phyloP scores from a whole-genome alignment of 2,113 vertebrate species.

The Peromyscus leucopus region DNA sequence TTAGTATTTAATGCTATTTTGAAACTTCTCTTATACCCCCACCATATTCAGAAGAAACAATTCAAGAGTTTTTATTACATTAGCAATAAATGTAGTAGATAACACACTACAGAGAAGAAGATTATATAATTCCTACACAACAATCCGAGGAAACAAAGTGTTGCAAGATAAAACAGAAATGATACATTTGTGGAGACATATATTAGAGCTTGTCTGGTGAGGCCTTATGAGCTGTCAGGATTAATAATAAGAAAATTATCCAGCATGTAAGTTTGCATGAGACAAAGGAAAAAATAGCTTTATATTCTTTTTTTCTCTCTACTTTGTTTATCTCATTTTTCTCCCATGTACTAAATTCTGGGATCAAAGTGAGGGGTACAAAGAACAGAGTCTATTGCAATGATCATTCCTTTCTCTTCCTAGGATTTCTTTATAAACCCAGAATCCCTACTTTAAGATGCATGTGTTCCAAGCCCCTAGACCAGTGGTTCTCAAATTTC shows the following conservation, averaged over 20 bases:
- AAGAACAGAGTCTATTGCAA: background rate
- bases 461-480: background rate
- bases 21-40: background rate
- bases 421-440: background rate
- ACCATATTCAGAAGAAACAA: background rate
- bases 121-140: background rate
- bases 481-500: background rate
- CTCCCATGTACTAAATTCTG: background rate
- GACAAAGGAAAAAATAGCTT: background rate
- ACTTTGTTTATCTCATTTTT: background rate
- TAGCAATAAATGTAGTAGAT: background rate
- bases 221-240: background rate
- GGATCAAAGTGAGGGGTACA: background rate
- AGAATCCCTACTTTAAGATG: background rate
- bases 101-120: background rate
- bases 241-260: background rate
- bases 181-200: background rate
- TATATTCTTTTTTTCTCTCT: background rate
- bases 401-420: background rate
- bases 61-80: background rate
- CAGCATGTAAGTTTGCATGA: background rate
- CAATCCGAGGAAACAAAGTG: background rate
- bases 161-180: constrained; percentile 2
- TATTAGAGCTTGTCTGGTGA: background rate
- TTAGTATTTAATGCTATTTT: background rate